Percentiles rank a stretch among this genome's conserved stretches.
phyloP scores from a whole-genome alignment of 2,113 vertebrate genomes.

The Oryzias celebensis region DNA sequence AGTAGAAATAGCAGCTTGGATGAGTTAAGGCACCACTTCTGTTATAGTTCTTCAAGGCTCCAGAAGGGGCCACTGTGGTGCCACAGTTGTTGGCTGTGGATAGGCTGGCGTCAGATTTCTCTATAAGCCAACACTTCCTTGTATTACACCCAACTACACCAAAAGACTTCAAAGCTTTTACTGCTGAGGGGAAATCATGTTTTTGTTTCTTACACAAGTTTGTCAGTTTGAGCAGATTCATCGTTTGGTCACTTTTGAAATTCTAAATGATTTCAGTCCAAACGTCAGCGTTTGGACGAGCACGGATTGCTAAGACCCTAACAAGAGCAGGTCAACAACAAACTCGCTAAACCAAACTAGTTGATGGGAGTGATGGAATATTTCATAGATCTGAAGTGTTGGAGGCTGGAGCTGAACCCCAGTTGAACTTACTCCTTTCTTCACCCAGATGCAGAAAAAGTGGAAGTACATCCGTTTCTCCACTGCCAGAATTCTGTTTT shows the following conservation, averaged over 20 bases:
- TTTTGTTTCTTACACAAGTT: constrained; percentile 21
- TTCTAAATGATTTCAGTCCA: no score
- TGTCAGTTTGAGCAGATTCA: constrained; percentile 5
- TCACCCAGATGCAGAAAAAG: constrained; percentile 43
- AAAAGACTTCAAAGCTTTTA: constrained; percentile 14
- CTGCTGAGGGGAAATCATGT: constrained; percentile 6
- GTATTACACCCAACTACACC: constrained; percentile 11
- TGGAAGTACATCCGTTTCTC: constrained; percentile 38
- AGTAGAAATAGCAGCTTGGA: constrained; percentile 45
- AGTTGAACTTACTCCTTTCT: constrained; percentile 19
- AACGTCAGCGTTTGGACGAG: no score
- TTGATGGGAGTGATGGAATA: background rate
- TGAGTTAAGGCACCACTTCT: constrained; percentile 4
- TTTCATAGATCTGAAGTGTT: constrained; percentile 4
- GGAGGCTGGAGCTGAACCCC: constrained; percentile 32
- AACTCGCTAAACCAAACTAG: no score
- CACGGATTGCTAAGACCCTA: no score
- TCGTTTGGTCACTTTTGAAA: constrained; percentile 4
- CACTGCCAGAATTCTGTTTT: constrained; percentile 32
- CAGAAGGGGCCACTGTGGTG: constrained; percentile 78
- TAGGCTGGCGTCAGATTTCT: constrained; percentile 24
- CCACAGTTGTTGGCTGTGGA: constrained; percentile 9
- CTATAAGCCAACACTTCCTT: constrained; percentile 19
- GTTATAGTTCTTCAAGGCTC: background rate
- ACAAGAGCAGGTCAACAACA: no score